These are phyloP conservation scores for Zelostemma sp. DNA, from an alignment of 1,140 invertebrate genomes.

Conservation along the genomic window DNA sequence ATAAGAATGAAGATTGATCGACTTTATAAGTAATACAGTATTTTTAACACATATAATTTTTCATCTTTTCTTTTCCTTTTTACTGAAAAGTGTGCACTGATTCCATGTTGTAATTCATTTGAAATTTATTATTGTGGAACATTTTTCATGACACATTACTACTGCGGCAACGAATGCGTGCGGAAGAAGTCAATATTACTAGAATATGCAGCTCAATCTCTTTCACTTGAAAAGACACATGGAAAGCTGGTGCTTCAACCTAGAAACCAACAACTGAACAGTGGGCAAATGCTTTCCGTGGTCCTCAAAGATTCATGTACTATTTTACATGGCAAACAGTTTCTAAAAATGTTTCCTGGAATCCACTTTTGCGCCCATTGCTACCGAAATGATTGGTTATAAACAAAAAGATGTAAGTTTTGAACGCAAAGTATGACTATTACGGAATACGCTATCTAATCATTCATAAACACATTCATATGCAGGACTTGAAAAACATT, in stretches of 20 bases:
- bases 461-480: background rate
- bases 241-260: constrained; percentile 34
- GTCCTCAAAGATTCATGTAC: constrained; percentile 51
- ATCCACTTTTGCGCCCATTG: constrained; percentile 14
- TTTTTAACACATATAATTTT: no score
- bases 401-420: constrained; percentile 20
- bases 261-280: constrained; percentile 25
- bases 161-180: constrained; percentile 1
- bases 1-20: no score
- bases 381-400: constrained; percentile 20
- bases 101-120: no score
- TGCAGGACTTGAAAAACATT: background rate
- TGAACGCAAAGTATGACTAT: constrained; percentile 25
- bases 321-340: constrained; percentile 54
- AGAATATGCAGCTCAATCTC: constrained; percentile 40
- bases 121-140: no score
- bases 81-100: no score
- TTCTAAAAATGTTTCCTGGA: constrained; percentile 40
- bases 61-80: no score
- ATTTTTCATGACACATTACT: background rate
- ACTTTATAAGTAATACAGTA: no score
- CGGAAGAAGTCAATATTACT: constrained; percentile 22
- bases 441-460: constrained; percentile 18
- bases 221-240: constrained; percentile 27
- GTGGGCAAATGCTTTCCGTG: constrained; percentile 28